Evolutionary conservation across 2,113 vertebrate species (phyloP), one percentile per base, ranked within the genome.

Genomic region (Otis tarda): DNA sequence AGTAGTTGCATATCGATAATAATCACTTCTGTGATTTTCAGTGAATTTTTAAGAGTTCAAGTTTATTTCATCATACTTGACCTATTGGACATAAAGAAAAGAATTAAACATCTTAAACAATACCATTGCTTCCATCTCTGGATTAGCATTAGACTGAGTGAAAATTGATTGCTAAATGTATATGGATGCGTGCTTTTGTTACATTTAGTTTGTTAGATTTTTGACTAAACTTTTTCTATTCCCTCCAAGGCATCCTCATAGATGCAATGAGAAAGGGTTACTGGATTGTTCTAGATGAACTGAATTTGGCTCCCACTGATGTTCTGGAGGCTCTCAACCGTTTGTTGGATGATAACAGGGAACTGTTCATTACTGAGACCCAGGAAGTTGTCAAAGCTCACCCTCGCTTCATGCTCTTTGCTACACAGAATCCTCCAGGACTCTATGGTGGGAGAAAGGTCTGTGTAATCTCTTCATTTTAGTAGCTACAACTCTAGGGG

Each of bases 381-480:
- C 99, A 99, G 83, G 99, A 99, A 97, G 98, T 99, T 30, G 98
- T 99, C 89, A 99, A 96, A 97, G 99, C 99, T 81, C 99, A 99
- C 52, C 98, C 99, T 80, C 98, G 98, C 50, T 99, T 99, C 96
- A 99, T 99, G 99, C 98, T 99, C 43, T 99, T 99, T 97, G 99
- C 99, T 39, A 99, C 99, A 17, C 99, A 99, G 95, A 99, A 99
- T 90, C 99, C 99, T 31, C 99, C 99, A 45, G 99, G 99, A 35
- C 98, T 99, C 52, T 99, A 99, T 35, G 99, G 99, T 24, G 99
- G 99, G 70, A 98, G 99, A 96, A 99, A 99, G 99, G 99, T 99
- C 89, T 50, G 92, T 97, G 19, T 27, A 11, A 11, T 73, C 63
- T 24, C 2, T 45, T 70, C 6, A 18, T 85, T 74, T 78, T 41